phyloP scores from a whole-genome alignment of 2,113 vertebrate genomes.

The Neoarius graeffei region DNA sequence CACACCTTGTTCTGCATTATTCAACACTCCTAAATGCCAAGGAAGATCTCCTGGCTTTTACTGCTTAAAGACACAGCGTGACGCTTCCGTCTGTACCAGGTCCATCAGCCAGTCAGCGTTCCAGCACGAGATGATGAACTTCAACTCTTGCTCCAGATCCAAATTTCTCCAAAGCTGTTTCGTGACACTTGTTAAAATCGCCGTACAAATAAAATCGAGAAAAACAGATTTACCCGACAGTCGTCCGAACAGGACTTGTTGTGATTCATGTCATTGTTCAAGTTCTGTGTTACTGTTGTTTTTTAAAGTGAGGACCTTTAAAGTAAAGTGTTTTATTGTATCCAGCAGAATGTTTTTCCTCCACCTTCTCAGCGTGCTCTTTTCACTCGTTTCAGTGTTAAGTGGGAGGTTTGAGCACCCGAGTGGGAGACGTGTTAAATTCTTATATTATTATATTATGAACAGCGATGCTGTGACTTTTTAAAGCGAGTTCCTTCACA shows the following conservation, averaged over 20 bases:
- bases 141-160: background rate
- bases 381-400: background rate
- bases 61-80: constrained; percentile 8
- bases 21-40: constrained; percentile 29
- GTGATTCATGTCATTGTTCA: background rate
- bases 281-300: background rate
- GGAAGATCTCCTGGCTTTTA: background rate
- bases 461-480: constrained; percentile 2
- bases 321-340: background rate
- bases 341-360: background rate
- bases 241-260: background rate
- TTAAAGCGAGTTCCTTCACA: background rate
- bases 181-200: background rate
- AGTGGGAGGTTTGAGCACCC: constrained; percentile 3
- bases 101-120: background rate
- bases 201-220: background rate
- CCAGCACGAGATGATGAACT: too few species aligned
- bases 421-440: background rate
- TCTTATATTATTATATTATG: background rate
- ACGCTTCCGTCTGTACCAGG: background rate
- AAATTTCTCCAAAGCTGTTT: background rate
- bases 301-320: background rate
- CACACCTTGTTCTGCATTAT: constrained; percentile 19
- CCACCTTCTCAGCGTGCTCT: background rate
- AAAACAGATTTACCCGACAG: background rate